Evolutionary conservation across 2,113 vertebrate genomes (phyloP), one percentile per base, ranked within the genome.

Genomic region (Cathartes aura): DNA sequence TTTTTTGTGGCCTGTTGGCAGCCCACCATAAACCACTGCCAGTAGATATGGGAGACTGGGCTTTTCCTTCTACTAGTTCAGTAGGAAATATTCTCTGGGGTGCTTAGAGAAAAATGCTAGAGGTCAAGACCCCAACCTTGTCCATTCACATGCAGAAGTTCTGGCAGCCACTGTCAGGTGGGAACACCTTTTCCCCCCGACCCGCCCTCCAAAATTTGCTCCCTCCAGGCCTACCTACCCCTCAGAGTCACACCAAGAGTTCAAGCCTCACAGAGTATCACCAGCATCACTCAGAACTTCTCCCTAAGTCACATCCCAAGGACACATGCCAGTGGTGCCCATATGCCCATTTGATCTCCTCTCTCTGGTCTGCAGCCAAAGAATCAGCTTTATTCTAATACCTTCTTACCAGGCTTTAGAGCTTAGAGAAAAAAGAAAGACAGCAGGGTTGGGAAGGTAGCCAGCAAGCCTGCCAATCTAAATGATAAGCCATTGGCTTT

Each of bases 331-430:
- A 89, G 68, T 38, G 55, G 48, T 75, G 45, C 58, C 76, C 89
- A 76, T 81, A 88, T 72, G 72, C 72, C 85, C 68, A 79, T 64
- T 50, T 90, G 87, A 98, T 81, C 83, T 96, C 66, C 43, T 87
- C 74, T 94, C 86, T 90, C 81, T 94, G 74, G 83, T 70, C 67
- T 68, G 59, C 83, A 97, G 92, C 78, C 94, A 96, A 56, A 90
- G 81, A 93, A 80, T 71, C 83, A 68, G 86, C 71, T 93, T 94
- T 64, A 87, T 63, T 34, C 78, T 93, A 97, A 97, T 87, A 94
- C 38, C 95, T 89, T 95, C 96, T 96, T 91, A 94, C 82, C 82
- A 95, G 70, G 63, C 81, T 92, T 89, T 74, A 90, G 87, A 86
- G 71, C 55, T 95, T 87, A 76, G 45, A 90, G 53, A 70, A 87